Evolutionary conservation across 2,888 invertebrate species (phyloP).

Genomic region (Gandaritis pyraliata): DNA sequence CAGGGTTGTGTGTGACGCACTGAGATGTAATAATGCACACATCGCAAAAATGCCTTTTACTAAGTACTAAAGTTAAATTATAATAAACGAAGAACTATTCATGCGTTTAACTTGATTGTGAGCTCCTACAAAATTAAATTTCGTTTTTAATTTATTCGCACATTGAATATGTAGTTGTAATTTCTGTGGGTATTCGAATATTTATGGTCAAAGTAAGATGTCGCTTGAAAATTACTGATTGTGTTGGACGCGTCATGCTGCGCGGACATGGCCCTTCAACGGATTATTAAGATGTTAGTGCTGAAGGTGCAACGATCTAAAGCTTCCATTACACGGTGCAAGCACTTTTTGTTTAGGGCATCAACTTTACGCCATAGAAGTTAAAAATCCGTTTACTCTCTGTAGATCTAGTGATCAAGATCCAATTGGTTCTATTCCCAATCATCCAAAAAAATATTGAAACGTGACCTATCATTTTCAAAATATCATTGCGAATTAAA

Average conservation of each 20-base stretch:
- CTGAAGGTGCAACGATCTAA: constrained; percentile 34
- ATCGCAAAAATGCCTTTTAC: background rate
- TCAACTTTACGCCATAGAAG: background rate
- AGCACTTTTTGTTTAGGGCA: background rate
- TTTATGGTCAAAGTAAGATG: constrained; percentile 67
- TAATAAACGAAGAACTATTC: constrained; percentile 34
- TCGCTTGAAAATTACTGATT: constrained; percentile 75
- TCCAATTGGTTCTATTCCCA: too few relatives aligned
- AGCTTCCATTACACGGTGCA: constrained; percentile 3
- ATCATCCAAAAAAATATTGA: too few relatives aligned
- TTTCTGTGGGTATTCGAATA: constrained; percentile 54
- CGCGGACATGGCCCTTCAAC: constrained; percentile 72
- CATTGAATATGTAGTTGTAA: constrained; percentile 58
- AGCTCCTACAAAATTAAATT: constrained; percentile 47
- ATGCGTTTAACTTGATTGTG: constrained; percentile 45
- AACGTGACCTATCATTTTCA: too few relatives aligned
- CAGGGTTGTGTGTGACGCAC: too few relatives aligned
- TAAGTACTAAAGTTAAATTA: constrained; percentile 7
- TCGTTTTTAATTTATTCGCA: constrained; percentile 54
- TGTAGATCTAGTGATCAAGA: too few relatives aligned
- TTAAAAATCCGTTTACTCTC: too few relatives aligned
- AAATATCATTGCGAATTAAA: too few relatives aligned
- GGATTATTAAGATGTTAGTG: constrained; percentile 78
- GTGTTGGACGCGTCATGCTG: constrained; percentile 76
- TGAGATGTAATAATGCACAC: background rate